Conservation (phyloP, 2,888 invertebrate genomes). For the Periphyllus acericola region DNA sequence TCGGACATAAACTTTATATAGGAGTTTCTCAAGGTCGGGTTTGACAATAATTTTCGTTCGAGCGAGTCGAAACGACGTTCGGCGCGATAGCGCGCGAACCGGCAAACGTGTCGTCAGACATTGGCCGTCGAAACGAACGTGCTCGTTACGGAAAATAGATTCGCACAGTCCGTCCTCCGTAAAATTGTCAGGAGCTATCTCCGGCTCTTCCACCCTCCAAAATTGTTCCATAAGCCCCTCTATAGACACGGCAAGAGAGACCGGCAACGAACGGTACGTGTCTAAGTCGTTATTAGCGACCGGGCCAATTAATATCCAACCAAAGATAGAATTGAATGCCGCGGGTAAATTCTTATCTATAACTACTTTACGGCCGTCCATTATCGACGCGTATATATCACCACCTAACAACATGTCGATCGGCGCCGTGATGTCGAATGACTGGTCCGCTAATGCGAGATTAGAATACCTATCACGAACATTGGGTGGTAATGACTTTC, state of each 20-base stretch:
- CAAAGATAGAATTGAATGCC: neutral
- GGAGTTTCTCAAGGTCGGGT: neutral
- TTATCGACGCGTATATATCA: neutral
- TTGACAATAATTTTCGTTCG: neutral
- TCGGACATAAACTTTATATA: neutral
- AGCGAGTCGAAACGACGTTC: neutral
- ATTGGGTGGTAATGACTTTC: neutral
- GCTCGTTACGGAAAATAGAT: neutral
- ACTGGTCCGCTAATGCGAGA: neutral
- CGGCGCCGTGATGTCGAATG: neutral
- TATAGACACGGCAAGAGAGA: neutral
- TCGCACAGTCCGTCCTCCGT: neutral
- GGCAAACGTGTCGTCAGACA: too few species aligned
- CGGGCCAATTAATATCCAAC: neutral
- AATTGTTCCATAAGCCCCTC: neutral
- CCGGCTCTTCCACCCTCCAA: conserved; percentile 2
- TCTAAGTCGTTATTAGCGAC: neutral
- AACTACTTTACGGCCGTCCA: neutral
- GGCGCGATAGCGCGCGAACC: too few species aligned
- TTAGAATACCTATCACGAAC: neutral
- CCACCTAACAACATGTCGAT: neutral
- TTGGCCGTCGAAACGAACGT: too few species aligned
- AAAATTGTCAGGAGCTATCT: neutral
- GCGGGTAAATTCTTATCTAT: neutral
- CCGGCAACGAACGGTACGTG: neutral